A percentile compares a stretch with the other conserved stretches of the same genome.
Conservation (phyloP, 2,797 vertebrate species). For the Helarctos malayanus region DNA sequence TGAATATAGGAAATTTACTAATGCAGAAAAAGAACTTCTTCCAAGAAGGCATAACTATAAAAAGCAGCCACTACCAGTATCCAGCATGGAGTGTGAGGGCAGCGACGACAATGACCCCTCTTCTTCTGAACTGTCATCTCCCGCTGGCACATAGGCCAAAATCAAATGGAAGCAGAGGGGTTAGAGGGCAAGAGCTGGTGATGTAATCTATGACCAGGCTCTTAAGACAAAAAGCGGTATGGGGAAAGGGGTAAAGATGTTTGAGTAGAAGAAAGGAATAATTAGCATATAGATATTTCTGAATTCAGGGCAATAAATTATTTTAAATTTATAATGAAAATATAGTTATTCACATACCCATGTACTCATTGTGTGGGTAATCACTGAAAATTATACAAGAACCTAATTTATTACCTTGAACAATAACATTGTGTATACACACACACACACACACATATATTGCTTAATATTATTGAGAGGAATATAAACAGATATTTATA, state of each 20-base stretch:
- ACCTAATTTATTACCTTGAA: background rate
- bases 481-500: background rate
- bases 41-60: background rate
- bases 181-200: background rate
- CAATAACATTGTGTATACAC: background rate
- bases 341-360: background rate
- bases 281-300: background rate
- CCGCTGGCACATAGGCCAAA: background rate
- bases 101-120: background rate
- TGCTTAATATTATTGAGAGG: background rate
- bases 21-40: background rate
- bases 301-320: background rate
- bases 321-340: background rate
- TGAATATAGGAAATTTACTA: background rate
- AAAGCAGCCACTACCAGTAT: background rate
- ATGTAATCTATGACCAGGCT: background rate
- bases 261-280: background rate
- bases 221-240: background rate
- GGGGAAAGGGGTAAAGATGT: background rate
- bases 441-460: background rate
- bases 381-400: background rate
- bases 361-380: background rate
- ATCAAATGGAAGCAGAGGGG: background rate
- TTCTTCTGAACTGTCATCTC: background rate
- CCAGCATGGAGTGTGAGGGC: background rate